These are phyloP conservation scores for Lasioglossum vierecki DNA, from an alignment of 2,888 invertebrate genomes.

Conservation along the genomic window DNA sequence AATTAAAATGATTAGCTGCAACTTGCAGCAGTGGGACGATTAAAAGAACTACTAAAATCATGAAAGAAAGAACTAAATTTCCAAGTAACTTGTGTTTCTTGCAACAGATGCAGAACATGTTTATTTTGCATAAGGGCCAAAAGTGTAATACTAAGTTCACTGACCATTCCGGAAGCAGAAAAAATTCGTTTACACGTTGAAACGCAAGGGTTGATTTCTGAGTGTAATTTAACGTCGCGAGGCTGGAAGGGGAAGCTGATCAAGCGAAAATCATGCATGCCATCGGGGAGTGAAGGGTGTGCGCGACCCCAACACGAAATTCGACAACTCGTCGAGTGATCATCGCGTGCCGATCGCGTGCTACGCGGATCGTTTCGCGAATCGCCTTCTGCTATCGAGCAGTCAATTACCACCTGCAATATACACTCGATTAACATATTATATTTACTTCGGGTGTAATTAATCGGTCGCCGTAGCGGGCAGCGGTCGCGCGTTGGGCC, in stretches of 20 bases:
- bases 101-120: neutral
- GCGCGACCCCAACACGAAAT: constrained; percentile 45
- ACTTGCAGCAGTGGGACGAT: no score
- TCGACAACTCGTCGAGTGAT: constrained; percentile 49
- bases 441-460: constrained; percentile 58
- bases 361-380: constrained; percentile 42
- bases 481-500: constrained; percentile 14
- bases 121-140: neutral
- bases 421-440: constrained; percentile 63
- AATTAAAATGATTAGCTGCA: no score
- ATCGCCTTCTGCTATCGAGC: constrained; percentile 38
- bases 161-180: no score
- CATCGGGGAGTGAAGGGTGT: neutral
- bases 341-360: constrained; percentile 65
- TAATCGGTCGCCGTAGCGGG: constrained; percentile 44
- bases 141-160: neutral
- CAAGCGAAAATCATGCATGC: constrained; percentile 30
- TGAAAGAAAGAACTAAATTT: neutral
- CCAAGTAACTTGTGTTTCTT: neutral
- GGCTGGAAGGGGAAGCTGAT: neutral
- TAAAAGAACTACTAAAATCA: neutral
- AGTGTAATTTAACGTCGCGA: neutral
- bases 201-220: neutral
- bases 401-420: constrained; percentile 65
- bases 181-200: neutral